A percentile compares a stretch with the other conserved stretches of the same genome.
phyloP scores from a whole-genome alignment of 2,113 vertebrate genomes.

The Oreochromis tanganicae region DNA sequence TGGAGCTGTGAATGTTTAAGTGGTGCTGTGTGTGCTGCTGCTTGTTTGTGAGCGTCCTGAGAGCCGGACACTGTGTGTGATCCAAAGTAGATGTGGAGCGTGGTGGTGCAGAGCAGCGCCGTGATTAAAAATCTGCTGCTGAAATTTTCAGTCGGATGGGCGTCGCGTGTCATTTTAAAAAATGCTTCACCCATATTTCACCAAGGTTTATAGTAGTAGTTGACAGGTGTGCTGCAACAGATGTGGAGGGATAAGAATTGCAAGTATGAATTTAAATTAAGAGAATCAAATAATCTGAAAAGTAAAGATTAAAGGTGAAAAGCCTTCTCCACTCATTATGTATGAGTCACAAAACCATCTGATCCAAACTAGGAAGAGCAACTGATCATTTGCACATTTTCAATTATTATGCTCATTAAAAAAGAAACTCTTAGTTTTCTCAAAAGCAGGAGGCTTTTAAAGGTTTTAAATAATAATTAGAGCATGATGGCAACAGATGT shows the following conservation, averaged over 20 bases:
- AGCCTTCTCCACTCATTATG: background rate
- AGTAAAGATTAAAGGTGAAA: background rate
- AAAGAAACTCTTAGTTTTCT: background rate
- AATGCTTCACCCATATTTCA: background rate
- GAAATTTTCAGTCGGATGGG: background rate
- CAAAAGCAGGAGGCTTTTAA: background rate
- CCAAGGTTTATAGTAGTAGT: background rate
- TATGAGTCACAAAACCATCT: background rate
- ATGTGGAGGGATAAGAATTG: background rate
- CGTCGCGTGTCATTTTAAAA: fast-evolving
- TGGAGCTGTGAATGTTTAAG: background rate
- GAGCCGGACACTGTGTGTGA: background rate
- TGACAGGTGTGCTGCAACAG: background rate
- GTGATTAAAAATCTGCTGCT: background rate
- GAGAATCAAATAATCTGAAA: background rate
- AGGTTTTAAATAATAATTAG: background rate
- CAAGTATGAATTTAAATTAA: background rate
- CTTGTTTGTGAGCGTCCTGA: background rate
- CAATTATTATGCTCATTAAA: background rate
- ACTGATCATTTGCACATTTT: background rate
- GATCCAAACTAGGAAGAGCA: background rate
- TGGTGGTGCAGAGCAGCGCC: background rate
- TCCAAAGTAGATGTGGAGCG: background rate
- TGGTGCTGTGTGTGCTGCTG: background rate
- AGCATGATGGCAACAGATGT: background rate